These are phyloP conservation scores for Labia minor DNA, from an alignment of 2,888 invertebrate species.

Conservation along the genomic window DNA sequence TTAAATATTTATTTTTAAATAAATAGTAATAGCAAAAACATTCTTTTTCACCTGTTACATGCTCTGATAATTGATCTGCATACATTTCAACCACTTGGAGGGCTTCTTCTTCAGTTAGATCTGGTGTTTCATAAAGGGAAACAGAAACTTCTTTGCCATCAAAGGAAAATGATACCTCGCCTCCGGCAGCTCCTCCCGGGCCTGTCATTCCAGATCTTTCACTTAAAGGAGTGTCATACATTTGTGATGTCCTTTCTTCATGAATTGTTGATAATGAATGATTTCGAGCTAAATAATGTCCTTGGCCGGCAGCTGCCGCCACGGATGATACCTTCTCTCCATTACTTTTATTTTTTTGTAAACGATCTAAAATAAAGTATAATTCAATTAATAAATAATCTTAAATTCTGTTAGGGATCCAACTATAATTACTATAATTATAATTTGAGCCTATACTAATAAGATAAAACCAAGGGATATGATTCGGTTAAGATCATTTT, in stretches of 20 bases:
- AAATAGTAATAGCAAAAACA: too few species aligned
- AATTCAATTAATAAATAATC: too few species aligned
- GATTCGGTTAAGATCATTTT: too few species aligned
- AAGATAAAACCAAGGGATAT: too few species aligned
- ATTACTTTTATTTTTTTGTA: neutral
- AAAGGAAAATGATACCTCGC: conserved; percentile 80
- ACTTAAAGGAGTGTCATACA: conserved; percentile 73
- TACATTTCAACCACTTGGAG: conserved; percentile 89
- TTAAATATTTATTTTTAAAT: too few species aligned
- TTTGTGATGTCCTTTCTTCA: conserved; percentile 79
- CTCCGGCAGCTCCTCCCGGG: conserved; percentile 45
- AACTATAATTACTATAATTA: too few species aligned
- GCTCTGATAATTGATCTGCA: conserved; percentile 82
- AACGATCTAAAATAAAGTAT: neutral
- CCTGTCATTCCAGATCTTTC: conserved; percentile 58
- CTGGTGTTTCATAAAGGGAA: conserved; percentile 83
- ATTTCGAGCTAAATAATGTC: conserved; percentile 50
- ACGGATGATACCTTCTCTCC: neutral
- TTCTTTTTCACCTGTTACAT: conserved; percentile 65
- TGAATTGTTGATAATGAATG: conserved; percentile 83
- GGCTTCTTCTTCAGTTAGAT: conserved; percentile 84
- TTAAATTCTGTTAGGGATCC: too few species aligned
- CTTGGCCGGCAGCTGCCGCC: conserved; percentile 15
- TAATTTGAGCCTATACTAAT: too few species aligned
- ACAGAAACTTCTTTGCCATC: conserved; percentile 87